These are phyloP conservation scores for Xestoiulus laeticollis DNA, from an alignment of 2,888 invertebrate genomes.

Conservation along the genomic window DNA sequence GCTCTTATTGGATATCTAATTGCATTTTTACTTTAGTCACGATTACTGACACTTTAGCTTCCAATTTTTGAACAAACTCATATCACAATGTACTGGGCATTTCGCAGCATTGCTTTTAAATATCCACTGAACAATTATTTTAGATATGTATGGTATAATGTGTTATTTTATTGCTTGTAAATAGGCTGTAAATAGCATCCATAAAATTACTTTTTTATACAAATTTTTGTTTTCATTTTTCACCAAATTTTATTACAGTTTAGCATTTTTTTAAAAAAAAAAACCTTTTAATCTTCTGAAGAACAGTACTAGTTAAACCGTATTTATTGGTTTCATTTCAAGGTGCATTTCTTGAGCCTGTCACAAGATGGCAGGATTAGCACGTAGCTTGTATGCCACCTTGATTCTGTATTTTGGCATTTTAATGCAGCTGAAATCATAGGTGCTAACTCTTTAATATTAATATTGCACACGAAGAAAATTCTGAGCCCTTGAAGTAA, in stretches of 20 bases:
- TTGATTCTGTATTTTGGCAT: not conserved
- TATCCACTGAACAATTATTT: not conserved
- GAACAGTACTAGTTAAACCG: too few relatives aligned
- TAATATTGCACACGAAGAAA: not conserved
- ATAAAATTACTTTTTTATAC: not conserved
- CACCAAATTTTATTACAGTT: not conserved
- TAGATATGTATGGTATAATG: not conserved
- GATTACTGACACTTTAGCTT: not conserved
- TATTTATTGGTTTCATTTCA: too few relatives aligned
- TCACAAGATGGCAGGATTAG: not conserved
- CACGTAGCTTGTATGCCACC: not conserved
- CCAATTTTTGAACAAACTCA: not conserved
- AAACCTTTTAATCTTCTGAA: too few relatives aligned
- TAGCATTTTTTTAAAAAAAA: too few relatives aligned
- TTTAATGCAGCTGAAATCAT: not conserved
- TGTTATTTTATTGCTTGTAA: constrained; percentile 11
- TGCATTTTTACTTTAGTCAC: not conserved
- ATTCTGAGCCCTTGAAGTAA: not conserved
- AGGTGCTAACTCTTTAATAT: not conserved
- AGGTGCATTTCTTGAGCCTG: not conserved
- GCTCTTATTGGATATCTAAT: not conserved
- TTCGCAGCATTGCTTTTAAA: not conserved
- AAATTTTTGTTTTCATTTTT: not conserved
- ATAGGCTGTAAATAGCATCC: constrained; percentile 32
- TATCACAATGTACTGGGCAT: not conserved